Evolutionary conservation across 2,797 vertebrate species (phyloP).

Genomic region (Ispidina lecontei): DNA sequence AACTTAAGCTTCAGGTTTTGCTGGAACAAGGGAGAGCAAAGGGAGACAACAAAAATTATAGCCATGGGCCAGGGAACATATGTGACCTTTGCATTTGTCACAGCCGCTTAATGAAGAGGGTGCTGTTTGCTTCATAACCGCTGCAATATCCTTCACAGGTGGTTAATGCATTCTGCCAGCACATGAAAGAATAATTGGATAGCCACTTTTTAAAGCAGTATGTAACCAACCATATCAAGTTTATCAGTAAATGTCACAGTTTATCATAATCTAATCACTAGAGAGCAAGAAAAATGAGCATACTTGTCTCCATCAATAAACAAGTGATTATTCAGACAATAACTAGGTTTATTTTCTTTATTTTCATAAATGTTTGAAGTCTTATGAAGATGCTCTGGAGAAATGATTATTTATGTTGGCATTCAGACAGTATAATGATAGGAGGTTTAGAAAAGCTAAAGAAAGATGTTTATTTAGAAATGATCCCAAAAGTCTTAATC

Average conservation of each 20-base stretch:
- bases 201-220: slow-evolving; percentile 31
- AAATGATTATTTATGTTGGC: slow-evolving; percentile 53
- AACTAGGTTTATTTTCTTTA: slow-evolving; percentile 64
- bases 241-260: slow-evolving; percentile 61
- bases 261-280: slow-evolving; percentile 68
- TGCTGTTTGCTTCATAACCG: neutral
- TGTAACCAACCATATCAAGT: slow-evolving; percentile 58
- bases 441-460: neutral
- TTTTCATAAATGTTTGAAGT: slow-evolving; percentile 44
- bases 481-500: neutral
- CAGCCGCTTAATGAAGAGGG: neutral
- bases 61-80: neutral
- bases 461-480: slow-evolving; percentile 26
- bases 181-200: slow-evolving; percentile 35
- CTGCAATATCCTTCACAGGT: slow-evolving; percentile 34
- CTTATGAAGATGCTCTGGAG: slow-evolving; percentile 43
- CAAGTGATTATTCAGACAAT: slow-evolving; percentile 64
- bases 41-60: neutral
- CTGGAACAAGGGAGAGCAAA: neutral
- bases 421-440: neutral
- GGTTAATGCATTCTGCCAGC: slow-evolving; percentile 18
- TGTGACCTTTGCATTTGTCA: slow-evolving; percentile 5
- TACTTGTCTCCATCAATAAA: slow-evolving; percentile 65
- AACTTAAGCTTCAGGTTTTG: neutral
- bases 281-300: slow-evolving; percentile 49